Base-by-base conservation (phyloP, 2,888 invertebrate species). In the Tholera decimalis region DNA sequence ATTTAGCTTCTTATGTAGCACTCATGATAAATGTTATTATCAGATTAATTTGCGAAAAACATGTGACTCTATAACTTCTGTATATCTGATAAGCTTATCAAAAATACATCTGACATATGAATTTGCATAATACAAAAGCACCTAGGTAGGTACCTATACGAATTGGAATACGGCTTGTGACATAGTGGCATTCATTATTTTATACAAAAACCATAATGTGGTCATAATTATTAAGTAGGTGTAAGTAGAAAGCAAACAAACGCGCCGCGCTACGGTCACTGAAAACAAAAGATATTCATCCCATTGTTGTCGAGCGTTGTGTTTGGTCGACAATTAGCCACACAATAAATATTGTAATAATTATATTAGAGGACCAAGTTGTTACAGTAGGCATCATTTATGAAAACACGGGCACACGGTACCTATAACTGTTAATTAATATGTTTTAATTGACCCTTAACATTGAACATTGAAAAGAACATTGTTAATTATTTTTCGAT, bases 241-340 rank as follows among this genome's bases (percentile, higher is more conserved):
- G 47, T 66, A n/a, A n/a, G n/a, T n/a, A 81, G 72, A 71, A 71
- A 73, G 54, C 66, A 72, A 74, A 77, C 78, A 77, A 77, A 60
- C 49, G 51, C 57, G 24, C 54, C 26, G 30, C 18, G 51, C 22
- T 18, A 60, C 68, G 65, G 73, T 67, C 55, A 72, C 72, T 79
- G 67, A 78, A 74, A 80, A 80, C 75, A 85, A 86, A 82, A 82
- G 78, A 73, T 77, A 84, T 84, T 83, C 78, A 82, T 73, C 60
- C 80, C 81, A 86, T 86, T 86, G 84, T 86, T 77, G 73, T 56
- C 62, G 56, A 53, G 60, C 47, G 44, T 50, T 67, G 63, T 83
- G 85, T 85, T 83, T 85, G 80, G 65, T 76, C 74, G 72, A 56
- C 56, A 77, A 77, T 84, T 82, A 78, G 80, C 77, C 80, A 72